Evolutionary conservation across 2,113 vertebrate genomes (phyloP).

Genomic region (Cromileptes altivelis): DNA sequence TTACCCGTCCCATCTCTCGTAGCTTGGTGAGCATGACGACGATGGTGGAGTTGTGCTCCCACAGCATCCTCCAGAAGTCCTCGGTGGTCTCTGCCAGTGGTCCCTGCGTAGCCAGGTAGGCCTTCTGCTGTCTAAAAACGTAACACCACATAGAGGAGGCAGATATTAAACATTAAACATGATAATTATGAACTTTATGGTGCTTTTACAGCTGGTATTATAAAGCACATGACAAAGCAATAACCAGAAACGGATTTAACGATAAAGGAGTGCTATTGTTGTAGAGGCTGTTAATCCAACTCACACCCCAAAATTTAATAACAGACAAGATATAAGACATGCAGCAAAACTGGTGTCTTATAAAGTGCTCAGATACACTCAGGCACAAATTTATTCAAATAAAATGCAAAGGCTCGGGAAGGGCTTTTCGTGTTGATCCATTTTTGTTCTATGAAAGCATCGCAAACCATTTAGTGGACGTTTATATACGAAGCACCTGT

Average conservation of each 20-base stretch:
- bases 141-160: slow-evolving; percentile 22
- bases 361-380: slow-evolving; percentile 12
- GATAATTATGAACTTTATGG: slow-evolving; percentile 1
- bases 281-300: slow-evolving; percentile 30
- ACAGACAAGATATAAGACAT: neutral
- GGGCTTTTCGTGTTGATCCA: neutral
- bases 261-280: slow-evolving; percentile 12
- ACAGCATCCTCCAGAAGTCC: slow-evolving; percentile 99
- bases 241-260: slow-evolving; percentile 20
- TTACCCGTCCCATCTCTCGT: slow-evolving; percentile 96
- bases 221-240: slow-evolving; percentile 22
- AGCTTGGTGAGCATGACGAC: slow-evolving; percentile 98
- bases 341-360: neutral
- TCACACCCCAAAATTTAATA: neutral
- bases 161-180: slow-evolving; percentile 8
- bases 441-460: neutral
- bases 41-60: slow-evolving; percentile 98
- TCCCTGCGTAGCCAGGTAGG: slow-evolving; percentile 96
- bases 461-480: neutral
- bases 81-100: slow-evolving; percentile 96
- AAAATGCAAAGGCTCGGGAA: neutral
- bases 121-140: slow-evolving; percentile 92
- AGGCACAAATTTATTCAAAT: slow-evolving; percentile 18
- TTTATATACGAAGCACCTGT: neutral
- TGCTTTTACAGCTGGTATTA: slow-evolving; percentile 19